Base-by-base conservation (phyloP, 2,113 vertebrate species). In the Mobula hypostoma region DNA sequence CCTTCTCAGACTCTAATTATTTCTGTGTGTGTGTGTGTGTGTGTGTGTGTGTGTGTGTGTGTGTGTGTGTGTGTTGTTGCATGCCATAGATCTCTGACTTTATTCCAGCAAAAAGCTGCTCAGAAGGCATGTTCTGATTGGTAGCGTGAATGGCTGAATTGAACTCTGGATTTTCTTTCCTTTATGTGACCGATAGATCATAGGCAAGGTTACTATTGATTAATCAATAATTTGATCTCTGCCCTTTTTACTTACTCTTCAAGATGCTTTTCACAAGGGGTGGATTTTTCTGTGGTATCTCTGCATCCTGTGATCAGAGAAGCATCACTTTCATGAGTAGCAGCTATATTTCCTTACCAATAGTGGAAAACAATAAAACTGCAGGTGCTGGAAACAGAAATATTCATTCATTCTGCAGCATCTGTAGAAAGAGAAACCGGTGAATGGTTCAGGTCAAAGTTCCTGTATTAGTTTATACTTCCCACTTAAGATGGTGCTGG, bases 181-280 rank as follows among this genome's bases (percentile, higher is more conserved):
- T 58, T 93, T 74, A 29, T 76, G 40, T 15, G 72, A 93, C 70
- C 56, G 68, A 74, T 93, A 21, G 48, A 48, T 76, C 36, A 36
- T 27, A 19, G 72, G 32, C 70, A 72, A 74, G 68, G 91, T 76
- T 93, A 48, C 1, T 93, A 93, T 76, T 48, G 91, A 93, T 74
- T 93, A 76, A 93, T 93, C 91, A 48, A 93, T 72, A 74, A 74
- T 93, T 74, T 93, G 91, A 93, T 76, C 91, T 93, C 70, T 93
- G 68, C 91, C 40, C 68, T 70, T 76, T 72, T 93, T 74, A 74
- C 91, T 93, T 93, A 93, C 24, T 40, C 68, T 74, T 93, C 70
- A 48, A 76, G 40, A 76, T 74, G 91, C 36, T 76, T 93, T 76
- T 56, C 70, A 72, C 19, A 7, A 48, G 48, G 36, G 40, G 40